Conservation (phyloP, 2,888 invertebrate genomes). For the Cephus nigrinus region DNA sequence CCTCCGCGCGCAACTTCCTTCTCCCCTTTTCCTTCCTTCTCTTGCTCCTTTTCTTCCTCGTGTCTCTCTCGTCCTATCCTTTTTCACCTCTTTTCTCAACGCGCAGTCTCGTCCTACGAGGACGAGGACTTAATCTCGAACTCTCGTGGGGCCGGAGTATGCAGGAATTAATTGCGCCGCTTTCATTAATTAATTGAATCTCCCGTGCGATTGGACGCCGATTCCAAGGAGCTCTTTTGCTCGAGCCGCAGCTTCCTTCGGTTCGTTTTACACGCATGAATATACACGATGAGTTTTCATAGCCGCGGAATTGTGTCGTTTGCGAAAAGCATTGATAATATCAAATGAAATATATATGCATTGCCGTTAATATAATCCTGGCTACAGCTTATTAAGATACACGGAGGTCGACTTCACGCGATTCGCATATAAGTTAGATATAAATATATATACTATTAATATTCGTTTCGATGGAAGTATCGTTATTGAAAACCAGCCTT, state of each 20-base stretch:
- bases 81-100: constrained; percentile 18
- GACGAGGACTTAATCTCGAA: constrained; percentile 44
- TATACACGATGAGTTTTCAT: neutral
- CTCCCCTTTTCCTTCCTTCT: constrained; percentile 23
- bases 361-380: neutral
- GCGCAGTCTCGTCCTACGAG: constrained; percentile 23
- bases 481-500: neutral
- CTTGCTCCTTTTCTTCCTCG: constrained; percentile 13
- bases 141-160: constrained; percentile 27
- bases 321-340: neutral
- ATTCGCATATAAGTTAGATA: neutral
- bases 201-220: constrained; percentile 43
- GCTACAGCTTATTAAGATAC: neutral
- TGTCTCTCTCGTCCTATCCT: constrained; percentile 11
- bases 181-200: constrained; percentile 60
- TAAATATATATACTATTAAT: neutral
- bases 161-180: constrained; percentile 53
- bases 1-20: constrained; percentile 29
- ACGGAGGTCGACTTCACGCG: neutral
- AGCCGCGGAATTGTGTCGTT: neutral
- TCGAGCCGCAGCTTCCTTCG: neutral
- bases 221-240: constrained; percentile 30
- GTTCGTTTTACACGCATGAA: neutral
- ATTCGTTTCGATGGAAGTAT: neutral
- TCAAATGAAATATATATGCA: neutral